Conservation (phyloP, 92 coral and sea anemone species). For the Desmophyllum pertusum region DNA sequence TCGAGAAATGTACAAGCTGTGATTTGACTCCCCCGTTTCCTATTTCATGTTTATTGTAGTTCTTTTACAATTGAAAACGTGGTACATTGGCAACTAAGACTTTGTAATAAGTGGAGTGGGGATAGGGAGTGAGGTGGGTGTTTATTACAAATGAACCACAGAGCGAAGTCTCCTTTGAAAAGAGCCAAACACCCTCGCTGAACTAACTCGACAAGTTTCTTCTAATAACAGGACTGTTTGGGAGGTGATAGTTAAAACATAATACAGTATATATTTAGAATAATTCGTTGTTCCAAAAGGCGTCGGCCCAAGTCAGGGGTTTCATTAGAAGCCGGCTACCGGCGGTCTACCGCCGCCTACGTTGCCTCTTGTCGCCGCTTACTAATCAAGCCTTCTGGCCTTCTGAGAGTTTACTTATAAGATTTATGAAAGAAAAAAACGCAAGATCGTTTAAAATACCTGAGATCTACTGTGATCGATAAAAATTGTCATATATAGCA, state of each 20-base stretch:
- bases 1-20: neutral
- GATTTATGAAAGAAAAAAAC: too few species aligned
- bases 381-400: too few species aligned
- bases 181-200: neutral
- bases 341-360: too few species aligned
- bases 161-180: neutral
- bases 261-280: neutral
- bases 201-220: neutral
- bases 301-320: neutral
- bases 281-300: neutral
- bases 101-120: neutral
- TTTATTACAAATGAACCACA: neutral
- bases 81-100: neutral
- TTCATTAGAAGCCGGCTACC: too few species aligned
- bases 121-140: neutral
- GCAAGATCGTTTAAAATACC: too few species aligned
- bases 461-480: too few species aligned
- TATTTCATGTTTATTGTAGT: neutral
- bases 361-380: too few species aligned
- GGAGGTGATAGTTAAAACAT: neutral
- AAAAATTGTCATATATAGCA: too few species aligned
- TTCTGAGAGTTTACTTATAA: too few species aligned
- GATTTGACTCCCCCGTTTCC: neutral
- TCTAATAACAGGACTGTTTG: neutral
- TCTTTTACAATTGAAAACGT: neutral